These are phyloP conservation scores for Euplagia quadripunctaria DNA, from an alignment of 2,888 invertebrate genomes.

Conservation along the genomic window DNA sequence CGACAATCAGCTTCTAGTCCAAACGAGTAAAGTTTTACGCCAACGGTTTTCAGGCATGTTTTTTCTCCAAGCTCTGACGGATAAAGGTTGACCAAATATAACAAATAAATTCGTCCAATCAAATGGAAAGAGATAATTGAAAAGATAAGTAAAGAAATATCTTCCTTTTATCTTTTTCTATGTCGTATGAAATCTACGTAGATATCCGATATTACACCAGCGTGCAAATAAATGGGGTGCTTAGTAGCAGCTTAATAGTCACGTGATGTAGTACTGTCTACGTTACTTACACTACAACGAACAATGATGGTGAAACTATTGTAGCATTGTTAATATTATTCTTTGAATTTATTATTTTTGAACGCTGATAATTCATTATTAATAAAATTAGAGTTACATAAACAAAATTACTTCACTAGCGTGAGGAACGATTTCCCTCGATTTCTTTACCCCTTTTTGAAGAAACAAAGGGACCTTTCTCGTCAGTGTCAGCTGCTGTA, in stretches of 20 bases:
- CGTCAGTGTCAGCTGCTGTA: no score
- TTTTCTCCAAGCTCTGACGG: conserved; percentile 25
- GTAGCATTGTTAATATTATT: neutral
- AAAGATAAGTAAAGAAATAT: conserved; percentile 70
- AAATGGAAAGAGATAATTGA: conserved; percentile 71
- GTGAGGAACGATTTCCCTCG: no score
- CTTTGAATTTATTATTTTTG: neutral
- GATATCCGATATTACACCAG: conserved; percentile 48
- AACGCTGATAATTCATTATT: neutral
- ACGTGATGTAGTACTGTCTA: conserved; percentile 38
- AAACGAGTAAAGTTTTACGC: neutral
- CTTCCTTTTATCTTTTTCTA: conserved; percentile 49
- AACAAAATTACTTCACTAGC: conserved; percentile 23
- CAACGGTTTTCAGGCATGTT: no score
- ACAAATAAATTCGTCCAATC: conserved; percentile 61
- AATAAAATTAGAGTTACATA: conserved; percentile 8
- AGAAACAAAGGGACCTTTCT: no score
- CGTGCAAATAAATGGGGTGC: conserved; percentile 51
- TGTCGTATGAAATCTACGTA: conserved; percentile 32
- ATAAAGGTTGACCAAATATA: conserved; percentile 32
- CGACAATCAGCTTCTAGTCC: no score
- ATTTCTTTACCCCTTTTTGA: no score
- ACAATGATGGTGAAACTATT: neutral
- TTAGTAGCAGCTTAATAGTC: conserved; percentile 51
- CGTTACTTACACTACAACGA: conserved; percentile 34